A percentile compares a stretch with the other conserved stretches of the same genome.
phyloP scores from a whole-genome alignment of 1,140 invertebrate genomes.

The Pectinophora gossypiella region DNA sequence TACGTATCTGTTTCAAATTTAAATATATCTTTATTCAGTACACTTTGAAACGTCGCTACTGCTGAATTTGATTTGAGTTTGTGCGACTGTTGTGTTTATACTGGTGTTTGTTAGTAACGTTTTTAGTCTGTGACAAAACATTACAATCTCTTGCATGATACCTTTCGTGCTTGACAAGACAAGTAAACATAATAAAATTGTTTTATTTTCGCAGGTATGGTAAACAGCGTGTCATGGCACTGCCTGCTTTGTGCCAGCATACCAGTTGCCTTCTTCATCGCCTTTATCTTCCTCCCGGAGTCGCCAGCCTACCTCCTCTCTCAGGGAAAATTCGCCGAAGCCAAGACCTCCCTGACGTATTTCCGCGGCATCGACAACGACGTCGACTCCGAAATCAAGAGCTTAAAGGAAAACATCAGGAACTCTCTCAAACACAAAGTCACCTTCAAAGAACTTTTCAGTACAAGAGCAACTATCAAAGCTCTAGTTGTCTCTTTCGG shows the following conservation, averaged over 20 bases:
- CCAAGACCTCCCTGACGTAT: conserved; percentile 79
- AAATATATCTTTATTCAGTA: too few species aligned
- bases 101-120: too few species aligned
- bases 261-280: conserved; percentile 79
- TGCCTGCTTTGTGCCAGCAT: conserved; percentile 81
- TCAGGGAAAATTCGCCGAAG: conserved; percentile 72
- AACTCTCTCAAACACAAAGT: conserved; percentile 56
- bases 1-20: too few species aligned
- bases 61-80: too few species aligned
- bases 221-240: conserved; percentile 76
- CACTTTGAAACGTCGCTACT: too few species aligned
- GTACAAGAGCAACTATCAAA: conserved; percentile 71
- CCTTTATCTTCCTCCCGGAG: conserved; percentile 87
- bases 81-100: too few species aligned
- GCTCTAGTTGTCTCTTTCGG: conserved; percentile 73
- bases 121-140: too few species aligned
- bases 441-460: conserved; percentile 62
- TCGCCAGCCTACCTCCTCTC: conserved; percentile 79
- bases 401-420: conserved; percentile 72
- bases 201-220: conserved; percentile 76
- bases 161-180: too few species aligned
- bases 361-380: conserved; percentile 83
- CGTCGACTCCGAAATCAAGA: conserved; percentile 77
- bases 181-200: too few species aligned
- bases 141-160: too few species aligned